phyloP scores from a whole-genome alignment of 2,113 vertebrate species.

The Strigops habroptila region DNA sequence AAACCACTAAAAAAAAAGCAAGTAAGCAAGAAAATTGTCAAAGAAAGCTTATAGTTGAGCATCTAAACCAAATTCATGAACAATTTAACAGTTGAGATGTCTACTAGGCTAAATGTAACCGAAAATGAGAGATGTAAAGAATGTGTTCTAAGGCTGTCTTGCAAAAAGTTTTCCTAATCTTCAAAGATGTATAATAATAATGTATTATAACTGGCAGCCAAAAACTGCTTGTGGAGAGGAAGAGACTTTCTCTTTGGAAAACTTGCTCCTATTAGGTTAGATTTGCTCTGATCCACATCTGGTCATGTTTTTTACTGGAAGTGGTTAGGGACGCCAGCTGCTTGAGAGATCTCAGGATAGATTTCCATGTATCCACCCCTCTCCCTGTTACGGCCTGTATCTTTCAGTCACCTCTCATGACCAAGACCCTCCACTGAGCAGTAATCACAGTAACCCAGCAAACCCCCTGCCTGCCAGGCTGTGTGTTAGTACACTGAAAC shows the following conservation, averaged over 20 bases:
- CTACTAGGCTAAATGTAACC: neutral
- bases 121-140: neutral
- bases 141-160: neutral
- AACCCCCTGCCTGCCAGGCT: neutral
- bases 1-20: constrained; percentile 81
- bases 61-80: neutral
- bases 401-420: neutral
- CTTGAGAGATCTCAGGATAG: neutral
- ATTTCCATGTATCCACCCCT: neutral
- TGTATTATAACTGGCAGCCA: neutral
- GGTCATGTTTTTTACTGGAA: neutral
- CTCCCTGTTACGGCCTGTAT: neutral
- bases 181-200: neutral
- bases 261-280: neutral
- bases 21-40: neutral
- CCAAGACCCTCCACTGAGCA: neutral
- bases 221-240: neutral
- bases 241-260: neutral
- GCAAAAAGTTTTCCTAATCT: neutral
- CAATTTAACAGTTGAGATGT: neutral
- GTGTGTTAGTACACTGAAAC: neutral
- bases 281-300: neutral
- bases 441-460: neutral
- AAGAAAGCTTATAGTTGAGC: neutral
- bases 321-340: neutral